phyloP scores from a whole-genome alignment of 2,888 invertebrate genomes.

The Lepidocyrtoides sp. region DNA sequence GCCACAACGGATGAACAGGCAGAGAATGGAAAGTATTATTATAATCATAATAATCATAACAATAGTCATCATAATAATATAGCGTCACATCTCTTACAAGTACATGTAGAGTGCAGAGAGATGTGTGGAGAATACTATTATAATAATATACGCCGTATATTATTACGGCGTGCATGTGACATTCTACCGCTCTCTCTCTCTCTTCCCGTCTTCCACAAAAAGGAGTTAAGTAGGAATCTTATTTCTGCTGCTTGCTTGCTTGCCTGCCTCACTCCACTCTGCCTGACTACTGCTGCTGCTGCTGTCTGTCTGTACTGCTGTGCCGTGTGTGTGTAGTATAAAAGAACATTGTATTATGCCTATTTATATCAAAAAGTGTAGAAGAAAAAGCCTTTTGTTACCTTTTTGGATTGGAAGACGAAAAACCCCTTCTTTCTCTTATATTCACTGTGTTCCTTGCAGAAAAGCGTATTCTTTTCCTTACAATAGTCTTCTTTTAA shows the following conservation, averaged over 20 bases:
- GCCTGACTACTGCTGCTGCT: too few relatives aligned
- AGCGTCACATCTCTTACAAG: slow-evolving; percentile 55
- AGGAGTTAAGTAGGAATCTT: slow-evolving; percentile 16
- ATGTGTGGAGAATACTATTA: background rate
- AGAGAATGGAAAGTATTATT: slow-evolving; percentile 55
- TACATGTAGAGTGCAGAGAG: background rate
- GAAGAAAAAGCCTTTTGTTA: slow-evolving; percentile 40
- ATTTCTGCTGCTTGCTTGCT: too few relatives aligned
- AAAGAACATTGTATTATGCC: slow-evolving; percentile 32
- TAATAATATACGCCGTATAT: slow-evolving; percentile 20
- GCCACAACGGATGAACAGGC: too few relatives aligned
- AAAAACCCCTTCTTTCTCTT: background rate
- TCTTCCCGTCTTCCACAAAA: background rate
- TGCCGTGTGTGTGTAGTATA: background rate
- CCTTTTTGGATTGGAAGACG: slow-evolving; percentile 29
- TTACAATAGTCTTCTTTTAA: slow-evolving; percentile 14
- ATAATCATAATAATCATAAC: slow-evolving; percentile 70
- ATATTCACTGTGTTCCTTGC: background rate
- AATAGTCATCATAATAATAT: slow-evolving; percentile 66
- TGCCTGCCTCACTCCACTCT: too few relatives aligned
- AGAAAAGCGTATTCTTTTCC: slow-evolving; percentile 5
- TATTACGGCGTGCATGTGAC: slow-evolving; percentile 52
- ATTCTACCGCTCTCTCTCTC: background rate
- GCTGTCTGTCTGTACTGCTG: background rate
- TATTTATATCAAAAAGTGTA: slow-evolving; percentile 10